phyloP scores from a whole-genome alignment of 2,797 vertebrate species.

The Amazona finschi region DNA sequence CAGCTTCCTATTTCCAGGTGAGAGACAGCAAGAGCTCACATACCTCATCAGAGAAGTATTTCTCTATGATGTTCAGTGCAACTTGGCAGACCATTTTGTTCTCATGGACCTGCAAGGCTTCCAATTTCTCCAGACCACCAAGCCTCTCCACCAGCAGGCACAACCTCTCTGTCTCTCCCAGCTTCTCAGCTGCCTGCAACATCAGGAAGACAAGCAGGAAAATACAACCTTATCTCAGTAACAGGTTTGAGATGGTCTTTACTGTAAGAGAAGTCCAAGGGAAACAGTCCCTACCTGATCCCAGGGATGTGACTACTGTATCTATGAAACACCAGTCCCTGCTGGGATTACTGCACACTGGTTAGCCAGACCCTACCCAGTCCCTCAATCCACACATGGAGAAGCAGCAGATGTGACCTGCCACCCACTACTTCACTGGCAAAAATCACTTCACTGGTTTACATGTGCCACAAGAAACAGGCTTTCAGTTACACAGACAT shows the following conservation, averaged over 20 bases:
- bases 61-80: conserved; percentile 84
- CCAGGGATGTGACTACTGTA: background rate
- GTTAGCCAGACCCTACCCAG: background rate
- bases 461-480: background rate
- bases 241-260: background rate
- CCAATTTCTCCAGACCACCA: conserved; percentile 85
- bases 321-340: background rate
- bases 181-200: conserved; percentile 81
- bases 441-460: background rate
- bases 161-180: conserved; percentile 82
- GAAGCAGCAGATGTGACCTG: background rate
- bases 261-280: background rate
- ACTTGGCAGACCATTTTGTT: conserved; percentile 81
- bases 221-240: background rate
- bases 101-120: conserved; percentile 86
- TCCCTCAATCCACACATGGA: background rate
- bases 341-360: too few species aligned
- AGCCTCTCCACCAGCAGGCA: conserved; percentile 85
- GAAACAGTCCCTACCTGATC: background rate
- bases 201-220: background rate
- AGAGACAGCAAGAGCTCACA: background rate
- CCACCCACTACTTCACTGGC: background rate
- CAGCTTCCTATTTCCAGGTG: background rate
- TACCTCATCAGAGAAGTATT: conserved; percentile 84
- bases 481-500: rapidly evolving